Evolutionary conservation across 2,888 invertebrate species (phyloP).

Genomic region (Esperia sulphurella): DNA sequence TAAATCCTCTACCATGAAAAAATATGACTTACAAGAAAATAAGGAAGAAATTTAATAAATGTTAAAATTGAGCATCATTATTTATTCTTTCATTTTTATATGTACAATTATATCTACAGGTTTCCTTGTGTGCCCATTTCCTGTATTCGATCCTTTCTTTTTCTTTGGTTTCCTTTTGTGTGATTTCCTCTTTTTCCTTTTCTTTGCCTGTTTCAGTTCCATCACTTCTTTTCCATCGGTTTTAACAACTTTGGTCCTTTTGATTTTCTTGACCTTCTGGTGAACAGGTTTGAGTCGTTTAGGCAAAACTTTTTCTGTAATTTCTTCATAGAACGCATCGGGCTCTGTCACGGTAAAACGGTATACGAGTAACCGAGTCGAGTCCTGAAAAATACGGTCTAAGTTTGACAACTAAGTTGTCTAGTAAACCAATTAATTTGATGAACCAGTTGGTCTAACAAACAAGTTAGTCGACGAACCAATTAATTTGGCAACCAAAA

Average conservation of each 20-base stretch:
- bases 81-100: slow-evolving; percentile 45
- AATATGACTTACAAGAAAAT: too few species aligned
- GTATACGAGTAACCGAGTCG: too few species aligned
- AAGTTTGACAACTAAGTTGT: too few species aligned
- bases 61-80: neutral
- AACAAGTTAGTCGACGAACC: too few species aligned
- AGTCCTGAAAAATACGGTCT: too few species aligned
- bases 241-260: neutral
- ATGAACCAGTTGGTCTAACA: too few species aligned
- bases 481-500: too few species aligned
- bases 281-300: neutral
- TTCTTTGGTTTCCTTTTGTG: slow-evolving; percentile 4
- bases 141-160: slow-evolving; percentile 9
- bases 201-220: slow-evolving; percentile 4
- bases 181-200: neutral
- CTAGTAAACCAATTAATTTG: too few species aligned
- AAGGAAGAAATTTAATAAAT: too few species aligned
- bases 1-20: too few species aligned
- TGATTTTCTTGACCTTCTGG: too few species aligned
- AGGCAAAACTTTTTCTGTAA: neutral
- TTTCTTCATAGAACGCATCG: neutral
- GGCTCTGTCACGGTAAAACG: too few species aligned
- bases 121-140: slow-evolving; percentile 15
- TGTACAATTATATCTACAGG: slow-evolving; percentile 51
- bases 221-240: neutral